A percentile compares a stretch with the other conserved stretches of the same genome.
Evolutionary conservation across 2,888 invertebrate genomes (phyloP).

Genomic region (Drosophila atroscutellata): DNA sequence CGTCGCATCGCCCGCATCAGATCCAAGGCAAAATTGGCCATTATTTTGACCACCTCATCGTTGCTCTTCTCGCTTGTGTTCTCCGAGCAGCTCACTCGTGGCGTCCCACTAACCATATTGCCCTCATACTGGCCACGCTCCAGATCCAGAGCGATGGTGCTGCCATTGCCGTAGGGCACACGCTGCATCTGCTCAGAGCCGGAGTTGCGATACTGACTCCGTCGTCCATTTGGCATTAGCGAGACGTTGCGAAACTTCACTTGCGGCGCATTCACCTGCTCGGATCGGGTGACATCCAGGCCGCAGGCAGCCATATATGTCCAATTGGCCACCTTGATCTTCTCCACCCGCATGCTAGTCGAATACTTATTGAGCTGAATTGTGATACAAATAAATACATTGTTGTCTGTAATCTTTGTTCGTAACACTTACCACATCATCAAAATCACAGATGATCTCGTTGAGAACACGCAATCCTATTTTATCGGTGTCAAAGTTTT

Average conservation of each 20-base stretch:
- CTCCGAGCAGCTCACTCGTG: conserved; percentile 37
- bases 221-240: conserved; percentile 81
- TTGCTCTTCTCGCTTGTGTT: conserved; percentile 82
- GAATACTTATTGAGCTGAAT: conserved; percentile 87
- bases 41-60: conserved; percentile 86
- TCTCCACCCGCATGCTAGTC: conserved; percentile 91
- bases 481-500: conserved; percentile 90
- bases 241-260: conserved; percentile 80
- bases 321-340: conserved; percentile 98
- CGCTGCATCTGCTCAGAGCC: conserved; percentile 61
- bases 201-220: conserved; percentile 74
- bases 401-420: background rate
- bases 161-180: conserved; percentile 64
- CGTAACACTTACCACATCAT: conserved; percentile 88
- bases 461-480: conserved; percentile 92
- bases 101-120: conserved; percentile 46
- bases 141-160: conserved; percentile 60
- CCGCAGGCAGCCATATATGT: conserved; percentile 99
- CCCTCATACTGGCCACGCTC: conserved; percentile 78
- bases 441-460: conserved; percentile 96
- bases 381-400: background rate
- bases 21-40: conserved; percentile 90
- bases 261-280: conserved; percentile 85
- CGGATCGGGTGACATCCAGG: conserved; percentile 90
- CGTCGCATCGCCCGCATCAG: conserved; percentile 89